phyloP scores from a whole-genome alignment of 2,797 vertebrate species.

The Enteromius radiatus region DNA sequence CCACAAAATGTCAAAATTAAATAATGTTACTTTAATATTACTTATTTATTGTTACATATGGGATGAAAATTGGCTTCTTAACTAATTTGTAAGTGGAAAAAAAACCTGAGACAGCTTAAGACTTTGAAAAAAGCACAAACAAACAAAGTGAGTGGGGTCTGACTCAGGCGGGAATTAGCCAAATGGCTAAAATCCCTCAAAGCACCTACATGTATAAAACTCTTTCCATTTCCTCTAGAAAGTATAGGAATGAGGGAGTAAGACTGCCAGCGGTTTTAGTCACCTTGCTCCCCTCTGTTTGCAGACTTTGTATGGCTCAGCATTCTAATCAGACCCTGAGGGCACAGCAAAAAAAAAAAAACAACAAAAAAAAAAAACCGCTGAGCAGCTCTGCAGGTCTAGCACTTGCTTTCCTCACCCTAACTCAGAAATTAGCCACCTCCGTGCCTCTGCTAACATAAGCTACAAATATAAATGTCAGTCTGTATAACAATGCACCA shows the following conservation, averaged over 20 bases:
- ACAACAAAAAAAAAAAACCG: conserved; percentile 2
- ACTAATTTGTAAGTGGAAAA: neutral
- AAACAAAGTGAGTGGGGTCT: neutral
- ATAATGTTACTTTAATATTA: neutral
- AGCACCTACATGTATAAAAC: conserved; percentile 1
- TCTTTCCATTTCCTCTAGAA: neutral
- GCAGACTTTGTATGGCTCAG: conserved; percentile 33
- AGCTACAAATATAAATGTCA: conserved; percentile 11
- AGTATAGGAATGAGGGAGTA: neutral
- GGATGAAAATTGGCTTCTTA: neutral
- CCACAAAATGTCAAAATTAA: neutral
- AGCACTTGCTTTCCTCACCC: neutral
- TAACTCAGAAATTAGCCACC: conserved; percentile 23
- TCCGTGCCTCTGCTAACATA: neutral
- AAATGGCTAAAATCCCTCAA: neutral
- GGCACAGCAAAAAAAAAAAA: conserved; percentile 7
- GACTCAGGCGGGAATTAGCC: neutral
- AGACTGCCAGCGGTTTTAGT: neutral
- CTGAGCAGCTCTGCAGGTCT: conserved; percentile 18
- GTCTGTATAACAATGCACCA: neutral
- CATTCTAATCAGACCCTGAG: conserved; percentile 46
- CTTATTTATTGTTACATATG: neutral
- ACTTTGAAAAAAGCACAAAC: neutral
- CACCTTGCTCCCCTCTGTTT: conserved; percentile 12
- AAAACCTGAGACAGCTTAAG: neutral